phyloP scores from a whole-genome alignment of 2,113 vertebrate genomes.

The Brachionichthys hirsutus region DNA sequence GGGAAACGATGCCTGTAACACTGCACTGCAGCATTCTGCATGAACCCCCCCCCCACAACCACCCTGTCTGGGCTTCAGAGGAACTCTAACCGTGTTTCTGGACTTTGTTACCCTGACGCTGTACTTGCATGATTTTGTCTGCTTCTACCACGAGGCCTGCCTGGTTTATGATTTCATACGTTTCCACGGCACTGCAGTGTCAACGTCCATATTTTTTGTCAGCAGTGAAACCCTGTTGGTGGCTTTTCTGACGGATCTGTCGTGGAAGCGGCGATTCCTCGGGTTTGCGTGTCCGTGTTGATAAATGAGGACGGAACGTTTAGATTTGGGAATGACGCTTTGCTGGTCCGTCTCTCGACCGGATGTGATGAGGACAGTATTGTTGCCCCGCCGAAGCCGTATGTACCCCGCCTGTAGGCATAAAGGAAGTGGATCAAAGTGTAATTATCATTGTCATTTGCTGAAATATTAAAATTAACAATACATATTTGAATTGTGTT shows the following conservation, averaged over 20 bases:
- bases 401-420: slow-evolving; percentile 75
- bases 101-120: background rate
- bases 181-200: slow-evolving; percentile 10
- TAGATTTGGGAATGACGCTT: too few relatives aligned
- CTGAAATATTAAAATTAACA: slow-evolving; percentile 73
- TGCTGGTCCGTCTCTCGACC: slow-evolving; percentile 28
- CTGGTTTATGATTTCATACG: background rate
- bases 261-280: slow-evolving; percentile 8
- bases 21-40: slow-evolving; percentile 8
- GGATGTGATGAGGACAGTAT: slow-evolving; percentile 27
- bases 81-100: background rate
- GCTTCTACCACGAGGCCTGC: slow-evolving; percentile 9
- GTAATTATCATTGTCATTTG: slow-evolving; percentile 70
- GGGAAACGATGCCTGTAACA: too few relatives aligned
- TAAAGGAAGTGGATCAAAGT: slow-evolving; percentile 61
- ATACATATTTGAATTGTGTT: slow-evolving; percentile 38
- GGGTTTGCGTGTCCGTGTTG: slow-evolving; percentile 19
- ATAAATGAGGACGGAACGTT: too few relatives aligned
- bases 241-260: too few relatives aligned
- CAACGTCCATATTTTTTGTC: background rate
- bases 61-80: background rate
- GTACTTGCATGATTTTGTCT: slow-evolving; percentile 30
- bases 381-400: slow-evolving; percentile 50
- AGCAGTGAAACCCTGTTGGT: background rate
- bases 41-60: background rate